Evolutionary conservation across 2,888 invertebrate species (phyloP).

Genomic region (Agrenia bidenticulata): DNA sequence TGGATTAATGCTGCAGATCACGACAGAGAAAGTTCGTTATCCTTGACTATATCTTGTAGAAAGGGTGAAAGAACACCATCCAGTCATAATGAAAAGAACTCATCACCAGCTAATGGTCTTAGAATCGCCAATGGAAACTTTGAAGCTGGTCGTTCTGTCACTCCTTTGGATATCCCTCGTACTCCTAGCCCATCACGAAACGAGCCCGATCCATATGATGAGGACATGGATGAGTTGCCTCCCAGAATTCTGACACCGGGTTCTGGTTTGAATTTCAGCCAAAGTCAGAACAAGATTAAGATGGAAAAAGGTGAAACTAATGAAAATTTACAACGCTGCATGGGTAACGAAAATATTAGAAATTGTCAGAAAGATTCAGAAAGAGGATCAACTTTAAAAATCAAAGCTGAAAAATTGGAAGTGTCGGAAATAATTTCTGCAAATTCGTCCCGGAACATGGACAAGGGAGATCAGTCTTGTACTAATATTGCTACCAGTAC

Average conservation of each 20-base stretch:
- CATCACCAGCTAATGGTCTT: not conserved
- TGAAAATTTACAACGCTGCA: not conserved
- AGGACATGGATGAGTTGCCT: constrained; percentile 40
- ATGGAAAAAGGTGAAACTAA: constrained; percentile 31
- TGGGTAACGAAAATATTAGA: not conserved
- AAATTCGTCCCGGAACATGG: not conserved
- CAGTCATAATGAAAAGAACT: constrained; percentile 1
- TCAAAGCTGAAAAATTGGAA: constrained; percentile 44
- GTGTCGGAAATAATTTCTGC: constrained; percentile 29
- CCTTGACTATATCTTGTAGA: constrained; percentile 14
- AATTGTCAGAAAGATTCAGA: not conserved
- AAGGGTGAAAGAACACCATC: constrained; percentile 1
- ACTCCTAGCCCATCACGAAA: constrained; percentile 51
- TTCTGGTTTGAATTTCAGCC: constrained; percentile 25
- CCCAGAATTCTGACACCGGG: constrained; percentile 45
- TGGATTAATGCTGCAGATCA: constrained; percentile 40
- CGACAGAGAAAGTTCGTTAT: constrained; percentile 31
- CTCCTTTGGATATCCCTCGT: constrained; percentile 39
- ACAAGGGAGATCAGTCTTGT: not conserved
- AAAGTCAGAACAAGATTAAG: constrained; percentile 3
- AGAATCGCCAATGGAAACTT: not conserved
- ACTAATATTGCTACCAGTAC: no score
- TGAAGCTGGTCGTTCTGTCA: not conserved
- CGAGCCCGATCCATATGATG: constrained; percentile 31
- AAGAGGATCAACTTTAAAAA: constrained; percentile 13